Evolutionary conservation across 2,888 invertebrate genomes (phyloP).

Genomic region (Heterodera filipjevi): DNA sequence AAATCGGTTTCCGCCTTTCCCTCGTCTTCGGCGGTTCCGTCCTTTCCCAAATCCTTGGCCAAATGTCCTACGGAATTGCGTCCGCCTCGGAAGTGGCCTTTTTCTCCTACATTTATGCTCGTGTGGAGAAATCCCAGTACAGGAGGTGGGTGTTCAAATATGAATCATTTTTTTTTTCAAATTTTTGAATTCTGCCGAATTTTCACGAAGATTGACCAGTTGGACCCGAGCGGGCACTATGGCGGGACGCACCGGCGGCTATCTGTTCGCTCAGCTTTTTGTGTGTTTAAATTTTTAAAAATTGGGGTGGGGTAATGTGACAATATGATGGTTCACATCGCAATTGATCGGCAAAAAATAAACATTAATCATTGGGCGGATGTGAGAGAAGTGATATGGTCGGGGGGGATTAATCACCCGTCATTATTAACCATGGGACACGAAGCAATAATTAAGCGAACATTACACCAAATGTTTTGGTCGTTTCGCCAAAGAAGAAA

Average conservation of each 20-base stretch:
- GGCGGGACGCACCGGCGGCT: slow-evolving; percentile 48
- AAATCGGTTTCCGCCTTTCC: slow-evolving; percentile 44
- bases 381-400: too few relatives aligned
- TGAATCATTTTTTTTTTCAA: background rate
- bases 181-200: slow-evolving; percentile 11
- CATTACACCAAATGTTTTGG: too few relatives aligned
- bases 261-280: slow-evolving; percentile 42
- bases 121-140: slow-evolving; percentile 48
- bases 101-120: slow-evolving; percentile 49
- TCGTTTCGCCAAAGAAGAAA: too few relatives aligned
- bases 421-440: too few relatives aligned
- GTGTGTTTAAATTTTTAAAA: slow-evolving; percentile 27
- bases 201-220: slow-evolving; percentile 40
- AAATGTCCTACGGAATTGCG: slow-evolving; percentile 45
- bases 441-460: too few relatives aligned
- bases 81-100: slow-evolving; percentile 52
- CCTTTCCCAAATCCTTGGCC: slow-evolving; percentile 37
- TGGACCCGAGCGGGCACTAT: slow-evolving; percentile 50
- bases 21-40: slow-evolving; percentile 46
- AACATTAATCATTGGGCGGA: too few relatives aligned
- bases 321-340: too few relatives aligned
- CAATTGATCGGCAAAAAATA: too few relatives aligned
- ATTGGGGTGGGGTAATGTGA: background rate
- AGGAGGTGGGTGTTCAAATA: slow-evolving; percentile 31
- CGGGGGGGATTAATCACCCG: too few relatives aligned